These are phyloP conservation scores for Notocelia uddmanniana DNA, from an alignment of 2,888 invertebrate species.

Conservation along the genomic window DNA sequence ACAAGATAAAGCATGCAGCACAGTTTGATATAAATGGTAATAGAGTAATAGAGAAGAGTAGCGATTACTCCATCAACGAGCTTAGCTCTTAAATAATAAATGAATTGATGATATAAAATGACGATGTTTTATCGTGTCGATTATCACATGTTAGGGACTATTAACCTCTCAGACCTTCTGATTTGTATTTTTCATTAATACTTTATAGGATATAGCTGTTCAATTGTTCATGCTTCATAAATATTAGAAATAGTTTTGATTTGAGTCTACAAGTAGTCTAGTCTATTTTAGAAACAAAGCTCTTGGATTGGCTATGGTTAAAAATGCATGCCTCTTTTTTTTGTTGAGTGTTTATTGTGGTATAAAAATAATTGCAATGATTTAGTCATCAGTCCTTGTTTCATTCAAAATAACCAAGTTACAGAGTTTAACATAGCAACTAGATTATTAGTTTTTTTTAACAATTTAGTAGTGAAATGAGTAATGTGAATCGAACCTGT, in stretches of 20 bases:
- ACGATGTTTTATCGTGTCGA: no score
- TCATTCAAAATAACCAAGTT: not conserved
- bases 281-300: constrained; percentile 27
- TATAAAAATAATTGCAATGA: not conserved
- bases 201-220: no score
- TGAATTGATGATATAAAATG: no score
- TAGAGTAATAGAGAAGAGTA: no score
- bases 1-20: not conserved
- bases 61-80: no score
- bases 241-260: not conserved
- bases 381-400: constrained; percentile 10
- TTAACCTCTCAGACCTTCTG: not conserved
- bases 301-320: not conserved
- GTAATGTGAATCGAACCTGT: not conserved
- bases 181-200: not conserved
- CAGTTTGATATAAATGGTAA: no score
- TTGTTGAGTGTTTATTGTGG: constrained; percentile 1
- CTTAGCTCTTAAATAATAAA: no score
- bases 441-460: not conserved
- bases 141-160: not conserved
- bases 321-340: constrained; percentile 27
- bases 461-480: constrained; percentile 19
- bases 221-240: not conserved
- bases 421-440: constrained; percentile 1
- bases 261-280: not conserved